A percentile compares a stretch with the other conserved stretches of the same genome.
Conservation (phyloP, 2,888 invertebrate species). For the Pegoplata infirma region DNA sequence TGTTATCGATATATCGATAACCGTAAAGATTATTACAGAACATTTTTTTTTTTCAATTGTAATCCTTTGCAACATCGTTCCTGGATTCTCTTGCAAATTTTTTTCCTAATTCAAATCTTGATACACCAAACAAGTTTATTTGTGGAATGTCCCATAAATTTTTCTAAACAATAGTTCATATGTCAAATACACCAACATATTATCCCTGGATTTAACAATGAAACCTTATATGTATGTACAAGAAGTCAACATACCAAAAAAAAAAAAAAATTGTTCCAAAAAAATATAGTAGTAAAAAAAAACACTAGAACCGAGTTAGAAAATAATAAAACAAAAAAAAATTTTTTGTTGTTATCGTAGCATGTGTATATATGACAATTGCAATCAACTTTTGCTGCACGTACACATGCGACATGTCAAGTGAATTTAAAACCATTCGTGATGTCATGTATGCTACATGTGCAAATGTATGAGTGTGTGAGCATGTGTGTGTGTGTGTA, state of each 20-base stretch:
- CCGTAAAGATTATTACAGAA: no score
- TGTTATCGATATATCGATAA: no score
- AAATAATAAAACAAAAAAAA: constrained; percentile 2
- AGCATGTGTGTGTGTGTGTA: not conserved
- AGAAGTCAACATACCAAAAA: constrained; percentile 1
- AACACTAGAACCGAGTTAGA: not conserved
- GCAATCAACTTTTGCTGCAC: constrained; percentile 62
- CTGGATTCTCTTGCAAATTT: no score
- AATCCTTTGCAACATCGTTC: no score
- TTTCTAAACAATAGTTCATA: constrained; percentile 46
- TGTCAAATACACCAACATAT: constrained; percentile 55
- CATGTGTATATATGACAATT: constrained; percentile 53
- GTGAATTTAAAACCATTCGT: constrained; percentile 62
- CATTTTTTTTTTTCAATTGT: no score
- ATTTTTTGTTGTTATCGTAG: not conserved
- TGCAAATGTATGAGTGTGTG: not conserved
- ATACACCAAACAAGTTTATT: no score
- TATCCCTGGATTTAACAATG: constrained; percentile 55
- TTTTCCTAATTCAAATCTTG: no score
- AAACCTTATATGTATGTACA: constrained; percentile 44
- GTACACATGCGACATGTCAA: constrained; percentile 63
- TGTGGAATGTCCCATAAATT: no score
- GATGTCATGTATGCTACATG: constrained; percentile 35
- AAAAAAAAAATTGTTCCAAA: not conserved
- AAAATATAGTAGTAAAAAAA: not conserved